phyloP scores from a whole-genome alignment of 2,888 invertebrate genomes.

The Mythimna lalbum region DNA sequence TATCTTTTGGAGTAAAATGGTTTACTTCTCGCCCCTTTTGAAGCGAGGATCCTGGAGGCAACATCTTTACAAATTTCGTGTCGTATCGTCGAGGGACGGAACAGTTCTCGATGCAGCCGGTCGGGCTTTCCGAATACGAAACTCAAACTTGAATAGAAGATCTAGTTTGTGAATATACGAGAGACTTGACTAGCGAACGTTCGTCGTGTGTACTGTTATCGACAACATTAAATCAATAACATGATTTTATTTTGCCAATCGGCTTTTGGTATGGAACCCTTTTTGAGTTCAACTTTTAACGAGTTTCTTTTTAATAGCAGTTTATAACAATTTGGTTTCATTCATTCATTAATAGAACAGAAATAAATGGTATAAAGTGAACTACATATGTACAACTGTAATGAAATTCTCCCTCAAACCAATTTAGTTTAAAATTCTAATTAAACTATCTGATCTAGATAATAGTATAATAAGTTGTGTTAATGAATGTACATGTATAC shows the following conservation, averaged over 20 bases:
- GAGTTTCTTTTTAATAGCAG: neutral
- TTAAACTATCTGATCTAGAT: conserved; percentile 3
- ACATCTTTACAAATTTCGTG: conserved; percentile 77
- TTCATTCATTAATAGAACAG: neutral
- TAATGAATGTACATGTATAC: conserved; percentile 18
- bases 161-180: conserved; percentile 69
- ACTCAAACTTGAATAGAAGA: conserved; percentile 71
- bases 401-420: conserved; percentile 23
- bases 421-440: conserved; percentile 25
- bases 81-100: conserved; percentile 73
- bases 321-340: neutral
- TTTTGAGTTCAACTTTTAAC: neutral
- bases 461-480: conserved; percentile 1
- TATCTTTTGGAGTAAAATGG: conserved; percentile 62
- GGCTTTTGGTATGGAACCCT: conserved; percentile 14
- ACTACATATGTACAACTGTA: conserved; percentile 4
- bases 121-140: conserved; percentile 65
- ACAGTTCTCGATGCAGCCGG: conserved; percentile 66
- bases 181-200: conserved; percentile 49
- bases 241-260: conserved; percentile 18
- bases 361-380: conserved; percentile 1
- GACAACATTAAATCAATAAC: conserved; percentile 24
- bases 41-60: conserved; percentile 60
- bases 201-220: conserved; percentile 34
- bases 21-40: conserved; percentile 65